Evolutionary conservation across 2,888 invertebrate species (phyloP), one percentile per base, ranked within the genome.

Genomic region (Conus canariensis): DNA sequence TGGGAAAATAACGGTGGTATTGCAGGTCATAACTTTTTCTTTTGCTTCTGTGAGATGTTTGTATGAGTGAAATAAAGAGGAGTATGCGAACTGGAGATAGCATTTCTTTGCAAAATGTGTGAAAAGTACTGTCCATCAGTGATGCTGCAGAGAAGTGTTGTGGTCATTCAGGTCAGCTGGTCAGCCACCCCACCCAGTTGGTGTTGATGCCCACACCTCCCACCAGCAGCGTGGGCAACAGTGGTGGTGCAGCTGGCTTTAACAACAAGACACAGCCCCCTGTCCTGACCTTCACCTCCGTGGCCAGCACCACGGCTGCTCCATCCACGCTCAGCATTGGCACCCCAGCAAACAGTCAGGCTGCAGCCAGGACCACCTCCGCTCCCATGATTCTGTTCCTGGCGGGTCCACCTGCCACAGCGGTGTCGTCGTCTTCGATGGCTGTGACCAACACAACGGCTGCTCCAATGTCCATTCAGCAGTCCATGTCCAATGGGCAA

Each of bases 381-480:
- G 67, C 88, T 16, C 88, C 82, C 67, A 88, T 88, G 88, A 88
- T 88, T 25, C 82, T 88, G 30, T 60, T 88, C 56, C 56, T 88
- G 88, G 82, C 88, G 0, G 83, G 80, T 0, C 88, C 88, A 56
- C 67, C 88, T 2, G 14, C n/a, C 58, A 83, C 88, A 9, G 14
- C 74, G 0, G 58, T 64, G 25, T 67, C 67, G 8, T 60, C 60
- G 4, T n/a, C 60, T 3, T 6, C 85, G n/a, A 16, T 64, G 64
- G 12, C 77, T 5, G 56, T 59, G 25, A 77, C 58, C 82, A 64
- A 88, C 83, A 82, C n/a, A 56, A 83, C 45, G 14, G 83, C 59
- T 3, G 64, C 80, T 9, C 83, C 82, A n/a, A 25, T 83, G 67
- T 60, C 88, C 12, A 6, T 82, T 22, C 82, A 70, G 19, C 88